Evolutionary conservation across 2,113 vertebrate species (phyloP), one percentile per base, ranked within the genome.

Genomic region (Oryzias curvinotus): DNA sequence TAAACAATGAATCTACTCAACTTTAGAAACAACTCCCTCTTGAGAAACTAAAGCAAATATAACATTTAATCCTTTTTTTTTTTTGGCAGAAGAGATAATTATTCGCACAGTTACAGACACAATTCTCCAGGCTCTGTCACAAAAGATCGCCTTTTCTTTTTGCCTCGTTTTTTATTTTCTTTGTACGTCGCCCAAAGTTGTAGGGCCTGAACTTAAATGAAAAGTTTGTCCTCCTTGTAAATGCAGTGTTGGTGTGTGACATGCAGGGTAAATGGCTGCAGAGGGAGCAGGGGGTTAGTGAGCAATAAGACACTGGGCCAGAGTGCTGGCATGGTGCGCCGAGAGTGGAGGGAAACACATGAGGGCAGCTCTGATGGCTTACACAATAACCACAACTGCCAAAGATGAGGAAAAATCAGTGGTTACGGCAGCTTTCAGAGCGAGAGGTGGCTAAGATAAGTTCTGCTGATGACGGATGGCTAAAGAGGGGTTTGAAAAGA

Each of bases 371-470:
- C 58, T 72, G 67, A 68, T 53, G 43, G 73, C 47, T 70, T 57
- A 72, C 65, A 64, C 64, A 77, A 76, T 70, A 68, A 77, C 55
- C 26, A 56, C 41, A 49, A 53, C 71, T 58, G 78, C 53, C 57
- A 65, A 52, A 71, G 75, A 44, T 68, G 52, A 49, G 65, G 18
- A 21, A 36, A 68, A 64, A 62, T 66, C 49, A 73, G 30, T 5
- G 51, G 49, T 41, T 52, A 30, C 69, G 28, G 52, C 30, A 7
- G 25, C 43, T 57, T 18, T 68, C 43, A 28, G 52, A 65, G n/a
- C 48, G 21, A 46, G 28, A 42, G 13, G 44, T 51, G 19, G 21
- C 36, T 56, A 57, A 61, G 21, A 49, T 4, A 52, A 21, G 19
- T 14, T 18, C 14, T n/a, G 42, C 8, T 3, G 52, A 57, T 54